Percentiles rank a stretch among this genome's conserved stretches.
phyloP scores from a whole-genome alignment of 2,888 invertebrate species.

The Lithosia quadra region DNA sequence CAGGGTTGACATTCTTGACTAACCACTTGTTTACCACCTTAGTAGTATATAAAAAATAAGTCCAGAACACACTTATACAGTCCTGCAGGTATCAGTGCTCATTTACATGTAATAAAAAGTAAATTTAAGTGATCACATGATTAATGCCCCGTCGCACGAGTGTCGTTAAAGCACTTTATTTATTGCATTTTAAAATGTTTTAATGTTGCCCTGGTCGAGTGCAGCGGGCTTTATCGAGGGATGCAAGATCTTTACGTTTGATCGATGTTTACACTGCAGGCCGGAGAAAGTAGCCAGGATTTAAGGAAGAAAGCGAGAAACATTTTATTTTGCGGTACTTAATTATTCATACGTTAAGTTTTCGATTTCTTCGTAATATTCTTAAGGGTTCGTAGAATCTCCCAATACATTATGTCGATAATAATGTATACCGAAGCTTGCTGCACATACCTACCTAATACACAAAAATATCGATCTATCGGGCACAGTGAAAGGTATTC shows the following conservation, averaged over 20 bases:
- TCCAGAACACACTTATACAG: slow-evolving; percentile 1
- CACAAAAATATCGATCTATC: too few relatives aligned
- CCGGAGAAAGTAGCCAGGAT: not conserved
- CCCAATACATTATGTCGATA: not conserved
- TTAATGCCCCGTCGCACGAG: slow-evolving; percentile 75
- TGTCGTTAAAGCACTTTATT: slow-evolving; percentile 81
- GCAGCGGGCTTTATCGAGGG: slow-evolving; percentile 46
- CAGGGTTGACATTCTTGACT: not conserved
- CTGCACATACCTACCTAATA: too few relatives aligned
- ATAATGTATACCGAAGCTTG: not conserved
- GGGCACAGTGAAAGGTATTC: too few relatives aligned
- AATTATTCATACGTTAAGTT: too few relatives aligned
- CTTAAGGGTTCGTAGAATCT: not conserved
- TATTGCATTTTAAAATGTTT: slow-evolving; percentile 85
- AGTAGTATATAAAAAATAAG: not conserved
- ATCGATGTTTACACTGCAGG: slow-evolving; percentile 52
- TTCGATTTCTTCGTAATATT: not conserved
- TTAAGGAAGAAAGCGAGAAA: not conserved
- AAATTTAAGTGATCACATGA: slow-evolving; percentile 77
- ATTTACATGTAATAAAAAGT: slow-evolving; percentile 85
- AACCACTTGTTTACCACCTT: not conserved
- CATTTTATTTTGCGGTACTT: not conserved
- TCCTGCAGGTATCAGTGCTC: slow-evolving; percentile 54
- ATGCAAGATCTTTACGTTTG: slow-evolving; percentile 46
- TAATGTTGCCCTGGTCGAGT: slow-evolving; percentile 66